Base-by-base conservation (phyloP, 2,888 invertebrate species). In the Cataglyphis rosenhaueri region DNA sequence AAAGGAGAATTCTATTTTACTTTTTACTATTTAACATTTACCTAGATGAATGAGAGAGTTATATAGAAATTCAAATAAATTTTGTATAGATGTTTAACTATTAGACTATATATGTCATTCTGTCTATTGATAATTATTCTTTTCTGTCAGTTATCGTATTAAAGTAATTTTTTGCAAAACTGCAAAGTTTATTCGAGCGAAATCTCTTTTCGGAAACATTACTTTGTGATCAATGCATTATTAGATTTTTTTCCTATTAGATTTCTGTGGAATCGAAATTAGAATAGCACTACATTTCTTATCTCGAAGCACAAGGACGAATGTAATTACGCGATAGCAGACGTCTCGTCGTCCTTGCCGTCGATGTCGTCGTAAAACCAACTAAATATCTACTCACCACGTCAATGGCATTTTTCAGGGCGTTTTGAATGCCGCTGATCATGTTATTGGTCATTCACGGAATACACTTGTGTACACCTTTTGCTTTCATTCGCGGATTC, bases 381-480 rank as follows among this genome's bases (percentile, higher is more conserved):
- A 74, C 68, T 44, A 66, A 66, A 25, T 84, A 81, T 75, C 84
- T 86, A 93, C 94, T 94, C 89, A 94, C 94, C 94, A 94, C 94
- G 87, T 94, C 94, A 90, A 94, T 94, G 88, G 94, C 94, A 93
- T 93, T 94, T 91, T 93, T 94, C 86, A 94, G 85, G 84, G 93
- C 94, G 84, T 91, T 91, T 85, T 94, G 94, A 90, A 94, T 92
- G 88, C 94, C 93, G 85, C 94, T 94, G 86, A 94, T 94, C 94
- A 94, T 94, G 89, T 92, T 94, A 84, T n/a, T n/a, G 62, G n/a
- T 76, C 81, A 52, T 55, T 68, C 21, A 44, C 74, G 29, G n/a
- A 52, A 18, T 44, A 66, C 62, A 38, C 52, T 25, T 65, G 21
- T 68, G 65, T 10, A 82, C 84, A 88, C 57, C 32, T 74, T 48